Evolutionary conservation across 2,797 vertebrate genomes (phyloP), one percentile per base, ranked within the genome.

Genomic region (Ispidina picta): DNA sequence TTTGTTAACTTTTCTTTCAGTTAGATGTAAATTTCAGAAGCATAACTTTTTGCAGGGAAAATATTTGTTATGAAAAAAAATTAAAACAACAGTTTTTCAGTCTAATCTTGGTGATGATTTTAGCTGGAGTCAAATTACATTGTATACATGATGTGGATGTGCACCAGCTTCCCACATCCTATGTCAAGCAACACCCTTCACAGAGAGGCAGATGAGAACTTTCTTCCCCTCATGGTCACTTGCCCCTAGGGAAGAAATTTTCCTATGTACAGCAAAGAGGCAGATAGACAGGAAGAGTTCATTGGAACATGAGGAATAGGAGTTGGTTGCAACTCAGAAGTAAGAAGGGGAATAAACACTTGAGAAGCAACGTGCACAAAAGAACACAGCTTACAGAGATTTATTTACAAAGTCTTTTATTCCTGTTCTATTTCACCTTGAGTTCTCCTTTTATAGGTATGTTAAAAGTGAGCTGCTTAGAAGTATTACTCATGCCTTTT

Each of bases 401-500:
- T 44, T 48, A 49, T 60, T 49, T 82, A 76, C 56, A 22, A 58
- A 35, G 60, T 29, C 52, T 73, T 71, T 79, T 87, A 54, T 76
- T 86, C 44, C 12, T 68, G 12, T 68, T 87, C 46, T 56, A 11
- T 66, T 92, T 88, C 60, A 83, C 72, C 65, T 80, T 90, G 81
- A 82, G 28, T 18, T 93, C 35, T 63, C 44, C 83, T 86, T 85
- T 54, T 22, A 74, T 4, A 39, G 6, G 9, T 60, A 44, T 29
- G 87, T 84, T 62, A 68, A 77, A 73, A 79, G 12, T 26, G 16
- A 89, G 10, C 16, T 85, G 20, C 52, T 68, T 68, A 39, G 22
- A 81, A 59, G 6, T 48, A 43, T 44, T 86, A 26, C 10, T 84
- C 28, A 18, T 54, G 22, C 12, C 15, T 68, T 11, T 23, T 82